phyloP scores from a whole-genome alignment of 2,113 vertebrate species.

The Anarrhichthys ocellatus region DNA sequence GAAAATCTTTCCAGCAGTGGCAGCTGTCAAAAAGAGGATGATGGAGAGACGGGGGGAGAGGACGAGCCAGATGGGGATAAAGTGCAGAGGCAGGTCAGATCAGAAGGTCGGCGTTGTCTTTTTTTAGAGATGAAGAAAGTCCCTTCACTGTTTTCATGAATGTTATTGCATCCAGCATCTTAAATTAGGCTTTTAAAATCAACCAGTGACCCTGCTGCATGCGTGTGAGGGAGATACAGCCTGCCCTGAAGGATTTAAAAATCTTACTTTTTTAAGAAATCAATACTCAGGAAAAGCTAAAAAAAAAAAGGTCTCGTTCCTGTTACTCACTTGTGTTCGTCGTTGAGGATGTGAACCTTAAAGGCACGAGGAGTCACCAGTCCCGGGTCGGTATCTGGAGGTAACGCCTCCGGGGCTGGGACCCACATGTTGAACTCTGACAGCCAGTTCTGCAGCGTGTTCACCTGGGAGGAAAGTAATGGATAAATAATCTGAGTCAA shows the following conservation, averaged over 20 bases:
- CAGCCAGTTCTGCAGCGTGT: constrained; percentile 97
- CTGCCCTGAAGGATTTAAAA: not conserved
- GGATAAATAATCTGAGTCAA: not conserved
- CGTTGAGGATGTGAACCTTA: constrained; percentile 96
- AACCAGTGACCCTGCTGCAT: not conserved
- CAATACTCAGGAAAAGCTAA: not conserved
- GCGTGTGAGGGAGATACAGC: not conserved
- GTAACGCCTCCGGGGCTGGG: constrained; percentile 88
- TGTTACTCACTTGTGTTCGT: constrained; percentile 94
- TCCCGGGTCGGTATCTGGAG: constrained; percentile 84
- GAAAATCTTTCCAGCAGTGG: constrained; percentile 25
- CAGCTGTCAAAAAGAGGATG: constrained; percentile 35
- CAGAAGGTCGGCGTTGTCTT: constrained; percentile 7
- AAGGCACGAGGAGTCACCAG: constrained; percentile 90
- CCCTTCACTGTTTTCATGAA: constrained; percentile 3
- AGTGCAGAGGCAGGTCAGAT: constrained; percentile 3
- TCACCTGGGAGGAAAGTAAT: constrained; percentile 85
- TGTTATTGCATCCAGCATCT: not conserved
- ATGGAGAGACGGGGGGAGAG: not conserved
- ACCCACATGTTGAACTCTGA: constrained; percentile 97
- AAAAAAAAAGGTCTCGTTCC: not conserved
- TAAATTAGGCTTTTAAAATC: not conserved
- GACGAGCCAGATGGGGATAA: constrained; percentile 22
- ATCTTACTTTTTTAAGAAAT: too few species aligned
- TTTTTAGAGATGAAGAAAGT: constrained; percentile 11